phyloP scores from a whole-genome alignment of 2,113 vertebrate genomes.

The Pteronura brasiliensis region DNA sequence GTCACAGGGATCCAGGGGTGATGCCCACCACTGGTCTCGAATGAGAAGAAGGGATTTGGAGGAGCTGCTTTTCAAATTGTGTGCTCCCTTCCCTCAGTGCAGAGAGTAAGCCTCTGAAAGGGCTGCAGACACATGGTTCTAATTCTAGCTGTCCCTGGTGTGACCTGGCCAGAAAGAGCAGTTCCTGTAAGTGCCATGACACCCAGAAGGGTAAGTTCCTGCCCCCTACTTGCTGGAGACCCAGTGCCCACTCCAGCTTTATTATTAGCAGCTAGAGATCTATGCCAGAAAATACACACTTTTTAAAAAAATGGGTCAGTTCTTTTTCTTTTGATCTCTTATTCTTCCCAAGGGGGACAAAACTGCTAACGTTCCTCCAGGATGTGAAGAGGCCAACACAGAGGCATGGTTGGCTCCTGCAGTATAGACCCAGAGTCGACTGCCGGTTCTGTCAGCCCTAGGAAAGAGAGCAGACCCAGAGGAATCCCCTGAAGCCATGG shows the following conservation, averaged over 20 bases:
- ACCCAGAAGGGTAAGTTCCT: background rate
- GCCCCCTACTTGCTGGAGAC: background rate
- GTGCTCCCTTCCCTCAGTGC: background rate
- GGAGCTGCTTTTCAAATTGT: background rate
- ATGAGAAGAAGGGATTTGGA: background rate
- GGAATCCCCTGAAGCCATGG: background rate
- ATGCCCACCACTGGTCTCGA: background rate
- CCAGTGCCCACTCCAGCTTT: background rate
- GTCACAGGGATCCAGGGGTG: no score
- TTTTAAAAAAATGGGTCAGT: constrained; percentile 2
- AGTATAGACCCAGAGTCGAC: rapidly evolving
- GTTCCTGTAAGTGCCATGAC: background rate
- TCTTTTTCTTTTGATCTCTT: background rate
- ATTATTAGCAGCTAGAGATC: constrained; percentile 6
- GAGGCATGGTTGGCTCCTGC: rapidly evolving
- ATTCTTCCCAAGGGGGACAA: background rate
- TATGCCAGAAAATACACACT: background rate
- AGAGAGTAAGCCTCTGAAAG: background rate
- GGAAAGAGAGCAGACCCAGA: background rate
- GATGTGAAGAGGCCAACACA: background rate
- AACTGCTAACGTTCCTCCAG: background rate
- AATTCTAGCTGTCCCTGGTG: background rate
- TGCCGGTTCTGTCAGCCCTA: background rate
- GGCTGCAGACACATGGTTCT: rapidly evolving
- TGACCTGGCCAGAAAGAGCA: background rate